A percentile compares a stretch with the other conserved stretches of the same genome.
Evolutionary conservation across 2,888 invertebrate species (phyloP).

Genomic region (Scaptomyza caliginosa): DNA sequence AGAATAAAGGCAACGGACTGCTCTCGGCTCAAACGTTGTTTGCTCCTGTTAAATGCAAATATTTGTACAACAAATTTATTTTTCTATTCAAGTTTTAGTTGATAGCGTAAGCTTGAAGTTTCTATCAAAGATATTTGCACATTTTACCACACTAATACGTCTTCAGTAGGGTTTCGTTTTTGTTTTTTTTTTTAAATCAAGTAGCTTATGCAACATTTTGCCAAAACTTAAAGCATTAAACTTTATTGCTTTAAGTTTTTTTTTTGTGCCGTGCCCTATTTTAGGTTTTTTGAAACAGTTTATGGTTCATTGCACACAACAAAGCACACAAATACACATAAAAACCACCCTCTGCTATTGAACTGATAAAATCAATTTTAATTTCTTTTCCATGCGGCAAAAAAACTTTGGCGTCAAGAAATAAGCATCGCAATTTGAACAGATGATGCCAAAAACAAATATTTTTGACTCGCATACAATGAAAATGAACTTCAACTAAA

Average conservation of each 20-base stretch:
- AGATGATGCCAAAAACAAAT: constrained; percentile 40
- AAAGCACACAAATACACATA: constrained; percentile 5
- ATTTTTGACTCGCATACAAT: constrained; percentile 34
- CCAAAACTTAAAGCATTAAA: constrained; percentile 10
- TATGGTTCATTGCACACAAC: constrained; percentile 38
- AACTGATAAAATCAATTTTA: constrained; percentile 65
- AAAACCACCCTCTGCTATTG: constrained; percentile 6
- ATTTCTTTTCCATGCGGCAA: constrained; percentile 46
- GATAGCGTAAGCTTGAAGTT: neutral
- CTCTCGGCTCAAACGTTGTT: neutral
- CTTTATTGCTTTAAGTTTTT: constrained; percentile 2
- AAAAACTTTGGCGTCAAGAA: constrained; percentile 44
- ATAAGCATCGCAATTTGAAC: constrained; percentile 49
- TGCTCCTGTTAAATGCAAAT: constrained; percentile 17
- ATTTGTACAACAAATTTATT: constrained; percentile 18
- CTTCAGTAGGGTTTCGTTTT: too few species aligned
- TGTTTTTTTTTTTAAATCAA: neutral
- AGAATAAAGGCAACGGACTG: neutral
- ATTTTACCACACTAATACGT: neutral
- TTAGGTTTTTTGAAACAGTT: constrained; percentile 14
- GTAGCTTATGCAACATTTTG: neutral
- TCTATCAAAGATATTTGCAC: neutral
- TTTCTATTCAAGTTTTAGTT: neutral
- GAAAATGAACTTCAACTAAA: neutral
- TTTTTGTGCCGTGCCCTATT: neutral